phyloP scores from a whole-genome alignment of 1,140 invertebrate genomes.

The Pachypeltis micranthus region DNA sequence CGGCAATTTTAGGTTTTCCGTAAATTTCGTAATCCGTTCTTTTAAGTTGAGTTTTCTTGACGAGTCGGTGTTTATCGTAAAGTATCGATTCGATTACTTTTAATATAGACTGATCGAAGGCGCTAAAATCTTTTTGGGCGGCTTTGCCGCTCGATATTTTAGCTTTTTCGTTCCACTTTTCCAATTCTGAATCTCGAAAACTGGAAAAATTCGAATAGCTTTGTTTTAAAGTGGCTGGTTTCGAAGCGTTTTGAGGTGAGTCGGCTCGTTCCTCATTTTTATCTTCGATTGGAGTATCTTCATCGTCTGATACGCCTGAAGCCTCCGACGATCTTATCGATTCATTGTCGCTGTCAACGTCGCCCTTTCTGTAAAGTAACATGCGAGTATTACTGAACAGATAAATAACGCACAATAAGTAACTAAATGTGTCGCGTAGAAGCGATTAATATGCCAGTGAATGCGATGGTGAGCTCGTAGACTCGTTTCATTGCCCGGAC shows the following conservation, averaged over 20 bases:
- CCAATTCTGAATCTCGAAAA: conserved; percentile 65
- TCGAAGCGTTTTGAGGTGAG: conserved; percentile 35
- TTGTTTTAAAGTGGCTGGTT: conserved; percentile 43
- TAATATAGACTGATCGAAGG: conserved; percentile 60
- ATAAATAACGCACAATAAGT: no score
- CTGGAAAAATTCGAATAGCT: conserved; percentile 54
- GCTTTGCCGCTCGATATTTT: conserved; percentile 48
- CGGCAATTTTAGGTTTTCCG: conserved; percentile 46
- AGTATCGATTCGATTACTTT: conserved; percentile 80
- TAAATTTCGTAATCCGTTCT: conserved; percentile 60
- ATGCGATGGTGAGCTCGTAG: no score
- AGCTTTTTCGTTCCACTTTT: conserved; percentile 90
- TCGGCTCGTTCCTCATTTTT: conserved; percentile 28
- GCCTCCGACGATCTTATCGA: conserved; percentile 39
- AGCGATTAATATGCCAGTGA: no score
- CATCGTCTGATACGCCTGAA: conserved; percentile 36
- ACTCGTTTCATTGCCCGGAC: no score
- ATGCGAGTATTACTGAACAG: no score
- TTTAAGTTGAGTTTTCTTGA: conserved; percentile 69
- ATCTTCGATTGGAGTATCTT: conserved; percentile 35
- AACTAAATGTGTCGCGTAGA: no score
- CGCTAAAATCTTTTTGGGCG: conserved; percentile 46
- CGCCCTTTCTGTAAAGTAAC: neutral
- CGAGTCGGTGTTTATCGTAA: conserved; percentile 58
- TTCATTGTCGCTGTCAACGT: conserved; percentile 37